Conservation (phyloP, 2,113 vertebrate genomes). For the Indicator indicator region DNA sequence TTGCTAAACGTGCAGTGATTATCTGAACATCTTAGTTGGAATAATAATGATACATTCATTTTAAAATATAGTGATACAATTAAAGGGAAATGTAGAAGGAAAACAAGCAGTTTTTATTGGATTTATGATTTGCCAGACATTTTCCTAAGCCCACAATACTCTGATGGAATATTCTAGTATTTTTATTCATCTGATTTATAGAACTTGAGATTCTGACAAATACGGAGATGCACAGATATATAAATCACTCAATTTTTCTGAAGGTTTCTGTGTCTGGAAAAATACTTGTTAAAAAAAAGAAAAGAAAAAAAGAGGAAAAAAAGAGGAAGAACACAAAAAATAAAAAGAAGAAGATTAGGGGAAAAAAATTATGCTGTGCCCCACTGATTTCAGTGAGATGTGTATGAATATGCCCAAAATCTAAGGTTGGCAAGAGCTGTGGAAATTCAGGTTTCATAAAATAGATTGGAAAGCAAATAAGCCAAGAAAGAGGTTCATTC, state of each 20-base stretch:
- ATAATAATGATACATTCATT: neutral
- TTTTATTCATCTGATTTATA: neutral
- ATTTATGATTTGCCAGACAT: neutral
- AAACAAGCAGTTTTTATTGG: neutral
- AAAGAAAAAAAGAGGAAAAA: no score
- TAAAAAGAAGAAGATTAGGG: neutral
- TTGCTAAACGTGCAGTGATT: neutral
- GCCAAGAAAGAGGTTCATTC: neutral
- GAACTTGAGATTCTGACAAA: neutral
- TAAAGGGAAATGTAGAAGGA: neutral
- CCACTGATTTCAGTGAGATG: neutral
- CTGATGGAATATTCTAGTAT: neutral
- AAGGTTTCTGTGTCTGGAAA: neutral
- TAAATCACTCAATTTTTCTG: neutral
- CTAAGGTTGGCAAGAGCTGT: neutral
- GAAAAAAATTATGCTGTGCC: neutral
- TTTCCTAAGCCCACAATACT: neutral
- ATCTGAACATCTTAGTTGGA: neutral
- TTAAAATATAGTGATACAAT: neutral
- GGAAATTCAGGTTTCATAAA: neutral
- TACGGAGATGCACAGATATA: neutral
- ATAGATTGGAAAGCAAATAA: neutral
- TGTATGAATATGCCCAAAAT: neutral
- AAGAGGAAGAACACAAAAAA: neutral
- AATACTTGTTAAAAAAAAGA: no score